Base-by-base conservation (phyloP, 1,140 invertebrate genomes). In the Pseudomyrmex cubaensis region DNA sequence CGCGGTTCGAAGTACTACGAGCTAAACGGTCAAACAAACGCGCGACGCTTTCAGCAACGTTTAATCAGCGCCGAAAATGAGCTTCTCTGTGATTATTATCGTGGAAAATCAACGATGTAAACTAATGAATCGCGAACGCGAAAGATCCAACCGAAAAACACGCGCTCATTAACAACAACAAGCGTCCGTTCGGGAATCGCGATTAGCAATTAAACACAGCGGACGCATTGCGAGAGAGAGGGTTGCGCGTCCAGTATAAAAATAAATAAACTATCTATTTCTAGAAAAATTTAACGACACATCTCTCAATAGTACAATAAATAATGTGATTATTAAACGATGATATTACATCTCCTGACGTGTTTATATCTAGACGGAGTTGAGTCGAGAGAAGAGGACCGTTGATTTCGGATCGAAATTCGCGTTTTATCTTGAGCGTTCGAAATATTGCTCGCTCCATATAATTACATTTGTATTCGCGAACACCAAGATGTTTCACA, bases 221-320 rank as follows among this genome's bases (percentile, higher is more conserved):
- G 75, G 61, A 83, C 69, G 52, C 69, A 80, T 20, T 7, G 35
- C 74, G 61, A 78, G 73, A 25, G 25, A 3, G 25, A 25, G 22
- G 0, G 35, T 35, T 35, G 35, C 35, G 52, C 50, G 74, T 86
- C 54, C 70, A 84, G 90, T 91, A 91, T 85, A 91, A 91, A 91
- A 91, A 91, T 91, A 91, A 91, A 89, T 89, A 89, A 90, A 87
- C 83, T 91, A 85, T 87, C 86, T 89, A 90, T 82, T 72, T 74
- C 87, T 83, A 59, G 57, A 48, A 22, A 73, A 85, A 83, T 88
- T 67, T 56, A 88, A 88, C 77, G 72, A 87, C 62, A 75, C 50
- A 35, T 72, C 63, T 59, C 48, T 77, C 75, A 87, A 84, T 52
- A 46, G 50, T 75, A 73, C 63, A 72, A 67, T 61, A 74, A 87